A percentile compares a stretch with the other conserved stretches of the same genome.
These are phyloP conservation scores for Philaethria dido DNA, from an alignment of 2,888 invertebrate genomes.

Conservation along the genomic window DNA sequence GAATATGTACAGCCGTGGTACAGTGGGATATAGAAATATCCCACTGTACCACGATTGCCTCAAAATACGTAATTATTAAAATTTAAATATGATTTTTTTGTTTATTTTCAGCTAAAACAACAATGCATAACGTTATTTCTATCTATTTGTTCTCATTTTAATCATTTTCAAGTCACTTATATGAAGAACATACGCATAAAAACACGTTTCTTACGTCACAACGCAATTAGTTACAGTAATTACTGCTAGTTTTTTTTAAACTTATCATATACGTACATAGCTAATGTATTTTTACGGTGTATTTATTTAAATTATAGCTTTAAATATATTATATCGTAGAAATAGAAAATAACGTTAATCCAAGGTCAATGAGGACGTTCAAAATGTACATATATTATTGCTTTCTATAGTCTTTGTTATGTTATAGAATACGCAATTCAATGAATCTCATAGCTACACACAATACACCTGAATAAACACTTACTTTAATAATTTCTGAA, in stretches of 20 bases:
- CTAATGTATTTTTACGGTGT: too few relatives aligned
- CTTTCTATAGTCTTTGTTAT: neutral
- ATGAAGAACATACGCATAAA: neutral
- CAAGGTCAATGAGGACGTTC: conserved; percentile 8
- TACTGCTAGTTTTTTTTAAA: neutral
- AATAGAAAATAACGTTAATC: neutral
- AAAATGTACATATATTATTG: neutral
- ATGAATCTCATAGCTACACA: neutral
- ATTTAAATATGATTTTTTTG: too few relatives aligned
- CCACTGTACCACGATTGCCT: too few relatives aligned
- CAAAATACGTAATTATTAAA: too few relatives aligned
- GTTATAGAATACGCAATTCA: neutral
- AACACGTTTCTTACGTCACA: conserved; percentile 1
- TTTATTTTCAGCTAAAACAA: too few relatives aligned
- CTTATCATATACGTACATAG: neutral
- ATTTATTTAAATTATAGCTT: too few relatives aligned
- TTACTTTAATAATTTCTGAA: conserved; percentile 62
- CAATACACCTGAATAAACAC: conserved; percentile 46
- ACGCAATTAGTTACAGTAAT: neutral
- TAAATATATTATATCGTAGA: neutral
- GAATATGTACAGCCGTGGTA: too few relatives aligned
- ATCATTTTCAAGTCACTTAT: neutral
- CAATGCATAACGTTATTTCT: neutral
- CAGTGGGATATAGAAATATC: too few relatives aligned
- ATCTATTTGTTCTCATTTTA: too few relatives aligned